Base-by-base conservation (phyloP, 2,888 invertebrate genomes). In the Cynaeus angustus region DNA sequence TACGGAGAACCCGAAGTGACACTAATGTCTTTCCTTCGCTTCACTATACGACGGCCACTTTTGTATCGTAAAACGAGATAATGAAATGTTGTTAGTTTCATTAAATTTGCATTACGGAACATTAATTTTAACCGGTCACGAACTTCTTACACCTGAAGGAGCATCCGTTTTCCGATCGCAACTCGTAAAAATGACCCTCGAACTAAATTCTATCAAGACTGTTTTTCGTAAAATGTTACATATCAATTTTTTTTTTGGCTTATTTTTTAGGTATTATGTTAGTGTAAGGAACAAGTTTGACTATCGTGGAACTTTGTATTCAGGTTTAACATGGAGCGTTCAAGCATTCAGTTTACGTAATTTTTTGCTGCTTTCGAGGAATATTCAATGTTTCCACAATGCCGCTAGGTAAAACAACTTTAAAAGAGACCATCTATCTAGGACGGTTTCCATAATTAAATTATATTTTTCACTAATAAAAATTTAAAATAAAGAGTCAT, bases 41-140 rank as follows among this genome's bases (percentile, higher is more conserved):
- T 61, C 66, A 66, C 41, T 33, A 53, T 62, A 70, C 61, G 64
- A 59, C 61, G 62, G 55, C 61, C 33, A 66, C 66, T 70, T 61
- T 66, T 70, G 61, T 66, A 70, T 62, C 61, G 66, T 62, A 55
- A 61, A 70, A 66, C 50, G 61, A 66, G 70, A 70, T 70, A 70
- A 70, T 66, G 56, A 66, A 68, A 71, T 66, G 68, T 72, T 62
- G 66, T 46, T 67, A 59, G 72, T 72, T 74, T 75, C 70, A 75
- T 75, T 75, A 75, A 75, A 75, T 74, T 72, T 74, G 72, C 72
- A 75, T 75, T 75, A 74, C 72, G 70, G 73, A 66, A 70, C 74
- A 74, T 74, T 74, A 73, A 74, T 74, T 74, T 74, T 70, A 72
- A 70, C 74, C 58, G 74, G 72, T 75, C 74, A 74, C 72, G 72